These are phyloP conservation scores for Notothenia rossii DNA, from an alignment of 2,113 vertebrate species.

Conservation along the genomic window DNA sequence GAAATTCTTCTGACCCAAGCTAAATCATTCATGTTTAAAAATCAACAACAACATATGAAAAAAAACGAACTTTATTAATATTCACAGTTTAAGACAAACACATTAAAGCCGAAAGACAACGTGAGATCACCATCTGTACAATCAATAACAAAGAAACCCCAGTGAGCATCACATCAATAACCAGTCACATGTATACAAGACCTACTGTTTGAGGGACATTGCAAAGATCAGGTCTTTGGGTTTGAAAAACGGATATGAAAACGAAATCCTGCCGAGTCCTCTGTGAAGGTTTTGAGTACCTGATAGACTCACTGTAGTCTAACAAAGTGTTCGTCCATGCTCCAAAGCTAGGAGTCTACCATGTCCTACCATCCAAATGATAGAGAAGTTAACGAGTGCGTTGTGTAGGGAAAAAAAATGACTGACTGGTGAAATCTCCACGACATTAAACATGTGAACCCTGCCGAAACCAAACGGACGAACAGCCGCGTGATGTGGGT, in stretches of 20 bases:
- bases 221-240: conserved; percentile 6
- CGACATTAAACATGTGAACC: conserved; percentile 1
- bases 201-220: not conserved
- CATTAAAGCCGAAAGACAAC: conserved; percentile 17
- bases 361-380: conserved; percentile 5
- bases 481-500: not conserved
- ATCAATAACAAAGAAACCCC: conserved; percentile 11
- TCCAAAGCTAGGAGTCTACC: not conserved
- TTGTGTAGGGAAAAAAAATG: not conserved
- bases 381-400: not conserved
- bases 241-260: conserved; percentile 6
- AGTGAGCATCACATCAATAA: conserved; percentile 9
- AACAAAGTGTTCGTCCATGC: not conserved
- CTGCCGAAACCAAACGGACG: not conserved
- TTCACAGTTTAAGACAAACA: conserved; percentile 48
- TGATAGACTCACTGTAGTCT: conserved; percentile 3
- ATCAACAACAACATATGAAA: conserved; percentile 17
- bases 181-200: not conserved
- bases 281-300: not conserved
- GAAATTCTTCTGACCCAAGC: too few species aligned
- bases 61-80: conserved; percentile 61
- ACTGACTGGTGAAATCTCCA: not conserved
- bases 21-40: not conserved
- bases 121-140: conserved; percentile 19
- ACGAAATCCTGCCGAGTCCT: not conserved